Evolutionary conservation across 1,140 invertebrate genomes (phyloP).

Genomic region (Monochamus saltuarius): DNA sequence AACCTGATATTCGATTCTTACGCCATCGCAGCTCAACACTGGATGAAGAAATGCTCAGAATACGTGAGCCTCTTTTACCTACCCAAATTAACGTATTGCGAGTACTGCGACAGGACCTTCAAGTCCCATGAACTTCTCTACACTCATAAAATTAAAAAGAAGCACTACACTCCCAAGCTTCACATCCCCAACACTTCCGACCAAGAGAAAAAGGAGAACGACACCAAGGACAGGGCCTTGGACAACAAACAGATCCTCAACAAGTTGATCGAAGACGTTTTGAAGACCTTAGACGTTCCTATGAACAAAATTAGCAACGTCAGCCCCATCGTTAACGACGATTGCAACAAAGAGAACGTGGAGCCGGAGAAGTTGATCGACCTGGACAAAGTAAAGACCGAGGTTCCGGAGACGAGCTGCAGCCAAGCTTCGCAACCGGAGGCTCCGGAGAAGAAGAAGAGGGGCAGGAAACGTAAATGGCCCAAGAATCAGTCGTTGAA

Average conservation of each 20-base stretch:
- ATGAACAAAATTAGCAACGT: conserved; percentile 22
- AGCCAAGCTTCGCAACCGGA: not conserved
- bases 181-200: conserved; percentile 15
- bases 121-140: conserved; percentile 51
- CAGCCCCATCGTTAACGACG: conserved; percentile 17
- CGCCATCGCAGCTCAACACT: conserved; percentile 55
- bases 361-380: conserved; percentile 7
- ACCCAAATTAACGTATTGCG: conserved; percentile 49
- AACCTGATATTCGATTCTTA: conserved; percentile 54
- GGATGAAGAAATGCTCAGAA: conserved; percentile 58
- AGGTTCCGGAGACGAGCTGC: conserved; percentile 9
- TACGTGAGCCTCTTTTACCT: conserved; percentile 50
- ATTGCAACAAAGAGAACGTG: conserved; percentile 1
- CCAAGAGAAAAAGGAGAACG: conserved; percentile 19
- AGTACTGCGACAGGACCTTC: conserved; percentile 51
- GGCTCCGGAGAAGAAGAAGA: conserved; percentile 37
- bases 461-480: conserved; percentile 44
- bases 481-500: conserved; percentile 23
- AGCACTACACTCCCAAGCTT: conserved; percentile 48
- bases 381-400: conserved; percentile 8
- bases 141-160: conserved; percentile 50
- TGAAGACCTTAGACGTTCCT: conserved; percentile 38
- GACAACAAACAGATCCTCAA: conserved; percentile 41
- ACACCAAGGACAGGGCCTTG: conserved; percentile 15
- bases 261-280: conserved; percentile 46